These are phyloP conservation scores for Tetranychus piercei DNA, from an alignment of 2,888 invertebrate genomes.

Conservation along the genomic window DNA sequence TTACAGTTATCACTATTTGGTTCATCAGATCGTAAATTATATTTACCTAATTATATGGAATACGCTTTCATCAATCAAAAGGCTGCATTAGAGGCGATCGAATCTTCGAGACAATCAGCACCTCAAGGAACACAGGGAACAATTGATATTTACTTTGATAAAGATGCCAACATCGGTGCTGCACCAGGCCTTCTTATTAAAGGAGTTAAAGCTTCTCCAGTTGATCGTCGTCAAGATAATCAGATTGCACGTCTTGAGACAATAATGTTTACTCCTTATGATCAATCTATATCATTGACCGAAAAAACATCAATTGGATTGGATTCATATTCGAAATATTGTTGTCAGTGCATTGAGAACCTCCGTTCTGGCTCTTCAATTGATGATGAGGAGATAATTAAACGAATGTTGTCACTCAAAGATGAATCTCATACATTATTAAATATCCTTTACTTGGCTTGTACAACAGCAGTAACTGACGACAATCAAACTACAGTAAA, in stretches of 20 bases:
- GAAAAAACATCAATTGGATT: background rate
- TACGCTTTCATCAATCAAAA: slow-evolving; percentile 15
- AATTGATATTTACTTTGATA: slow-evolving; percentile 26
- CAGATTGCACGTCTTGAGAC: slow-evolving; percentile 61
- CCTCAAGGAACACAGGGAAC: slow-evolving; percentile 2
- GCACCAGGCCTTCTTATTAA: slow-evolving; percentile 70
- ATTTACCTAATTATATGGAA: slow-evolving; percentile 33
- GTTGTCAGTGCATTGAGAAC: background rate
- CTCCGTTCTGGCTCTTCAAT: background rate
- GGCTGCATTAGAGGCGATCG: slow-evolving; percentile 13
- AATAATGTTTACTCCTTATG: slow-evolving; percentile 59
- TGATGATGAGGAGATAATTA: background rate
- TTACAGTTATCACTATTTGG: slow-evolving; percentile 45
- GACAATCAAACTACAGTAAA: background rate
- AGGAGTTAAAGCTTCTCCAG: slow-evolving; percentile 60
- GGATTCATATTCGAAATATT: background rate
- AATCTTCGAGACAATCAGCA: slow-evolving; percentile 15
- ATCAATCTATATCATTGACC: slow-evolving; percentile 22
- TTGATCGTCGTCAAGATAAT: slow-evolving; percentile 39
- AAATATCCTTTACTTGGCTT: background rate
- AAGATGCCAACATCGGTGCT: slow-evolving; percentile 36
- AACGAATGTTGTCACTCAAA: background rate
- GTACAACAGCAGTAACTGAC: background rate
- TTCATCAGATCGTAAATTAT: slow-evolving; percentile 28
- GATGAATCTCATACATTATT: background rate